These are phyloP conservation scores for Sparidentex hasta DNA, from an alignment of 2,797 vertebrate species.

Conservation along the genomic window DNA sequence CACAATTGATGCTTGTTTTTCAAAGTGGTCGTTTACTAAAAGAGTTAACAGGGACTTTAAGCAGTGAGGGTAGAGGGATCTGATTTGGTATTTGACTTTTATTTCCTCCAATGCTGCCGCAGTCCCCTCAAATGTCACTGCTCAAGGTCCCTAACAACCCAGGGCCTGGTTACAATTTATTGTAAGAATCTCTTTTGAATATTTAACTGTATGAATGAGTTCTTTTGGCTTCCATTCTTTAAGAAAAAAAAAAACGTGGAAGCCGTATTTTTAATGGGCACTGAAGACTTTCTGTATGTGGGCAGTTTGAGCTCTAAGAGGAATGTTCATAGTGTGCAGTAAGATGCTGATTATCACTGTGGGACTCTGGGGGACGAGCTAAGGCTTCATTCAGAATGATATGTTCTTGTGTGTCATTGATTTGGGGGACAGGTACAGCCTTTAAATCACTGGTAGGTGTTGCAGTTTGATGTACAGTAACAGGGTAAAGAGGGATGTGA, in stretches of 20 bases:
- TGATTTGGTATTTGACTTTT: no score
- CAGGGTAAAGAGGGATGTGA: neutral
- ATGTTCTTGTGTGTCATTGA: neutral
- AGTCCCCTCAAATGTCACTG: no score
- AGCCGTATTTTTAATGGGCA: neutral
- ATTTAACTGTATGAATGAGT: no score
- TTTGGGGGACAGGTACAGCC: neutral
- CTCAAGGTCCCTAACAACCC: neutral
- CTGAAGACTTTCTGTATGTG: neutral
- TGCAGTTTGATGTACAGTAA: constrained; percentile 10
- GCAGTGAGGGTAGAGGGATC: no score
- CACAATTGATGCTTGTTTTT: neutral
- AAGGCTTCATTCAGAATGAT: neutral
- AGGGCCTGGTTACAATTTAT: neutral
- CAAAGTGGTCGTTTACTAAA: constrained; percentile 3
- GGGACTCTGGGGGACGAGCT: neutral
- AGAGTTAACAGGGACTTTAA: neutral
- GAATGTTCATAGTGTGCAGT: constrained; percentile 11
- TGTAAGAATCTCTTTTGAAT: neutral
- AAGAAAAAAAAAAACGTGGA: constrained; percentile 15
- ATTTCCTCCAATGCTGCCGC: no score
- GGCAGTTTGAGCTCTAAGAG: constrained; percentile 44
- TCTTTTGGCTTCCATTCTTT: neutral
- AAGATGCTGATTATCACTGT: constrained; percentile 1
- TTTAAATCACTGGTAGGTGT: neutral